Evolutionary conservation across 2,888 invertebrate species (phyloP).

Genomic region (Autographa gamma): DNA sequence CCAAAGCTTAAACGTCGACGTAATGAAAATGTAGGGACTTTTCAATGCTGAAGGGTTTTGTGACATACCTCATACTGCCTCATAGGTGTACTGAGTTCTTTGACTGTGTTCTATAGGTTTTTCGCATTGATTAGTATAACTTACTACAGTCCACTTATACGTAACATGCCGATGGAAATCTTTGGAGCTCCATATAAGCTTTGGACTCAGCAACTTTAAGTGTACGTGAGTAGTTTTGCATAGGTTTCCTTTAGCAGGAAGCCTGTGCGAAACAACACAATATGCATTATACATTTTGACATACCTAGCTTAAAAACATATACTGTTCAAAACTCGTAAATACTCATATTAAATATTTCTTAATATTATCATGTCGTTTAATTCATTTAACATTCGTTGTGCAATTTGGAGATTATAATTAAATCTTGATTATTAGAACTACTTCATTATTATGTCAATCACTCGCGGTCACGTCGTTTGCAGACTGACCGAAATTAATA

Average conservation of each 20-base stretch:
- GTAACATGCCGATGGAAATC: neutral
- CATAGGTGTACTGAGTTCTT: neutral
- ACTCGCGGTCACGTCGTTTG: neutral
- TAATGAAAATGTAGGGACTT: conserved; percentile 8
- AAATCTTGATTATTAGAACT: neutral
- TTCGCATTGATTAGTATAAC: neutral
- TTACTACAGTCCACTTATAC: neutral
- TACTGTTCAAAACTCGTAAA: no score
- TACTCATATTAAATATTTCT: no score
- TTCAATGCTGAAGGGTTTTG: neutral
- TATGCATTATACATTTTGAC: no score
- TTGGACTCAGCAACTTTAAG: neutral
- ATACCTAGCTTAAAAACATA: no score
- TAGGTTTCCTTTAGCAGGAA: neutral
- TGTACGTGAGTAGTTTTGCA: no score
- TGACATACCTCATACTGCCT: neutral
- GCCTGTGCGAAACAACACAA: neutral
- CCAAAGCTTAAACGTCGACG: conserved; percentile 3
- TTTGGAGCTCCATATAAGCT: neutral
- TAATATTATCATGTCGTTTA: neutral
- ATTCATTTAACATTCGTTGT: neutral
- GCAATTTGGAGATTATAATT: neutral
- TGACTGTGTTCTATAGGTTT: neutral
- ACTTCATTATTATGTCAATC: conserved; percentile 6
- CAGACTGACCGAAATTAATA: conserved; percentile 3